Base-by-base conservation (phyloP, 2,888 invertebrate species). In the Cephonodes hylas region DNA sequence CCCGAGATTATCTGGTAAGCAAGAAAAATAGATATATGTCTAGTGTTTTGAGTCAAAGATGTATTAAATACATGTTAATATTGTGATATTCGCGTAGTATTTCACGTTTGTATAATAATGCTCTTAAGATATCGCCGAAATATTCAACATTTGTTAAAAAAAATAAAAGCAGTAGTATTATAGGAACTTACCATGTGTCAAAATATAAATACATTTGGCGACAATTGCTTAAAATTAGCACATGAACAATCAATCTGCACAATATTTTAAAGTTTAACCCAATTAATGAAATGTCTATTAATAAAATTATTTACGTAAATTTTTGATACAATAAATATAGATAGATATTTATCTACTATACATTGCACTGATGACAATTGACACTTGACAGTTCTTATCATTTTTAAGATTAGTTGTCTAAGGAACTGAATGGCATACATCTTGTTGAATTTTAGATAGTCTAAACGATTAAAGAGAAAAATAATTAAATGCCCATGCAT, bases 1-100 rank as follows among this genome's bases (percentile, higher is more conserved):
- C 58, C 66, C 45, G 20, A 62, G 57, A 46, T 34, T 60, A 64
- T 72, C 72, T 70, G 70, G 61, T 68, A 68, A 69, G 61, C 45
- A 61, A 61, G 45, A 46, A 61, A 58, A 44, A 42, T 38, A 53
- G 18, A 42, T 53, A 45, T 42, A 18, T 44, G n/a, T 13, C 42
- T 23, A 22, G 5, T 38, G 38, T 38, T 38, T 34, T 8, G 31
- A 23, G 15, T 22, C 13, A 38, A 38, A 57, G 23, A 38, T 57
- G 23, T 38, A 23, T 38, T 3, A 42, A 57, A 38, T 6, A 6
- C 6, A 23, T n/a, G 38, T 3, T n/a, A 31, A 31, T 27, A 53
- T 3, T 15, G 10, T 31, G 1, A 15, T 5, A 4, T 8, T 18
- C 3, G 18, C 3, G 10, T 31, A 20, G 18, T 31, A 3, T 18